Evolutionary conservation across 2,797 vertebrate species (phyloP), one percentile per base, ranked within the genome.

Genomic region (Sorex maritimensis): DNA sequence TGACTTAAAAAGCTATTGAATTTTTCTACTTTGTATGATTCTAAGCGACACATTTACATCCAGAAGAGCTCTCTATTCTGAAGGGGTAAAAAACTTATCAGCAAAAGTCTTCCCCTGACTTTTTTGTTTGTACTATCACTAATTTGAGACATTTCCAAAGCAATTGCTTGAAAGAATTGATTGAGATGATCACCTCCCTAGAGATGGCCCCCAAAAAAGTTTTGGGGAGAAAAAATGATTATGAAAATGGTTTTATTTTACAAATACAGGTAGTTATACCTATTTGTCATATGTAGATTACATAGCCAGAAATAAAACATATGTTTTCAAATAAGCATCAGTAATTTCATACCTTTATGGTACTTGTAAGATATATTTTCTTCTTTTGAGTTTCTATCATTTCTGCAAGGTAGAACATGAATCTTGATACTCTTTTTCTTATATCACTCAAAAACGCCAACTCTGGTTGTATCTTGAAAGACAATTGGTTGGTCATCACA

Each of bases 211-310:
- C 10, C 6, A 52, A 52, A 52, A 11, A 61, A 61, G 58, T 65
- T 69, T 83, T 9, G 2, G 3, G 11, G 14, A 2, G 24, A 52
- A 19, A 46, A 83, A n/a, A 4, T 23, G 8, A 71, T 80, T 68
- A 23, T n/a, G 21, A 77, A 91, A 41, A 83, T 58, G 71, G n/a
- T 78, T 82, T 44, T 78, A 7, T n/a, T 94, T 34, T 72, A 21
- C 38, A 85, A 81, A 83, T 73, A 30, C 1, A 74, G 9, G 28
- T 72, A 34, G n/a, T 67, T 3, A 23, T 61, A 41, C 72, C 44
- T 55, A 72, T 46, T 63, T n/a, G 1, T 28, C 69, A 49, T 13
- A 7, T 67, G 30, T 63, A 82, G 44, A 46, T 81, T 74, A n/a
- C 1, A 80, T 0, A 68, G 61, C 14, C 19, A 85, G 63, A 30